A percentile compares a stretch with the other conserved stretches of the same genome.
phyloP scores from a whole-genome alignment of 1,140 invertebrate genomes.

The Tetragonula clypearis region DNA sequence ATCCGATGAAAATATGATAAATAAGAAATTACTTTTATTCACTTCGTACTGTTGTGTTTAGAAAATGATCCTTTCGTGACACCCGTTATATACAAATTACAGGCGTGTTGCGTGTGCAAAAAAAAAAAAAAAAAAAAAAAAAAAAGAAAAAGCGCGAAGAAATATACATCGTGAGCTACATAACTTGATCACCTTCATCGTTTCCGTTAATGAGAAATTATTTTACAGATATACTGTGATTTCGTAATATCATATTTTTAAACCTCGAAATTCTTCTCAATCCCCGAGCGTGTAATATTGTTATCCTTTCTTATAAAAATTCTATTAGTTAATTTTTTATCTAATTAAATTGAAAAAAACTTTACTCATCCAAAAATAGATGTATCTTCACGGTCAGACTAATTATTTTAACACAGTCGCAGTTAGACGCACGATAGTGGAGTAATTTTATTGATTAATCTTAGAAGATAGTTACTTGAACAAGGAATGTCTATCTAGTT shows the following conservation, averaged over 20 bases:
- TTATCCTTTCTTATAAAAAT: not conserved
- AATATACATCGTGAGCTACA: slow-evolving; percentile 29
- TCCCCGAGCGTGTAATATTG: too few relatives aligned
- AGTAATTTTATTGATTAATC: not conserved
- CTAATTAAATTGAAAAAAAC: not conserved
- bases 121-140: slow-evolving; percentile 45
- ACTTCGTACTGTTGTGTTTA: not conserved
- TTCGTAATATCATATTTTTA: not conserved
- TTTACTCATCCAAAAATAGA: not conserved
- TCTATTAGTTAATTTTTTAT: not conserved
- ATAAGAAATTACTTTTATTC: not conserved
- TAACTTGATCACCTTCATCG: slow-evolving; percentile 19
- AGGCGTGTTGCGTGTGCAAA: slow-evolving; percentile 10
- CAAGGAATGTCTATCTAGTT: slow-evolving; percentile 22
- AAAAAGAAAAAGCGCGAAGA: slow-evolving; percentile 21
- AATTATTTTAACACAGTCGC: not conserved
- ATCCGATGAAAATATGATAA: not conserved
- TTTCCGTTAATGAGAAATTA: not conserved
- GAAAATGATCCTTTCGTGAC: not conserved
- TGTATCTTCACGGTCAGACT: not conserved
- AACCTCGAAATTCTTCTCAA: not conserved
- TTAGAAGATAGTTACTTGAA: slow-evolving; percentile 31
- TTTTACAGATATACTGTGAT: not conserved
- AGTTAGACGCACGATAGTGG: not conserved
- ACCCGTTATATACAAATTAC: slow-evolving; percentile 10